Base-by-base conservation (phyloP, 2,113 vertebrate genomes). In the Rhinolophus sinicus region DNA sequence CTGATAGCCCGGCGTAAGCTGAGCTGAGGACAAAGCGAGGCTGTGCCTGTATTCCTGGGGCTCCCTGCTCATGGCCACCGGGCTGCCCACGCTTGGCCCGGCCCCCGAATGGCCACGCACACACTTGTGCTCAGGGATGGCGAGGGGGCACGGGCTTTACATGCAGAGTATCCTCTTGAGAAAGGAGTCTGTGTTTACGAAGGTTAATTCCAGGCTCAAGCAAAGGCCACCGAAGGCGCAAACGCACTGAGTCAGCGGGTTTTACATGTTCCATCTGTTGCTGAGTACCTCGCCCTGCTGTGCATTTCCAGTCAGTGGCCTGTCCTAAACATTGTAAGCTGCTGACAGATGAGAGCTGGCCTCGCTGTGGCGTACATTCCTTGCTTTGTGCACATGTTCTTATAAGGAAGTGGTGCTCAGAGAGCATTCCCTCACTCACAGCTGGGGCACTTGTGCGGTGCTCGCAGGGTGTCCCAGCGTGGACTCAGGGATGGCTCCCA, bases 291-390 rank as follows among this genome's bases (percentile, higher is more conserved):
- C 83, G 60, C 94, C 77, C n/a, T 18, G 93, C 65, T 11, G 11
- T 88, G 92, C 73, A 91, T 95, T 98, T 97, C 96, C 97, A 94
- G 95, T 94, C 86, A 0, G 54, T 0, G 15, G 88, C 83, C 95
- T 93, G 94, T 93, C 97, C 98, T 97, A 97, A 98, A 98, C 98
- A 98, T 94, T 97, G 97, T 92, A 94, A 96, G 94, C 96, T 94
- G 98, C 96, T 98, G 98, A 98, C 98, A 98, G 98, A 98, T 97
- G 96, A 97, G 97, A 97, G 98, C 97, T 97, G 95, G 97, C 92
- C 98, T 97, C 92, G 97, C 97, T 97, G 94, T 70, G 90, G 96
- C 94, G 93, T 60, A 93, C 98, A 96, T 98, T 98, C 98, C 93
- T 98, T 28, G 24, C 78, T 97, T 97, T 95, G 96, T 97, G 97